Conservation (phyloP, 2,113 vertebrate genomes). For the Candoia aspera region DNA sequence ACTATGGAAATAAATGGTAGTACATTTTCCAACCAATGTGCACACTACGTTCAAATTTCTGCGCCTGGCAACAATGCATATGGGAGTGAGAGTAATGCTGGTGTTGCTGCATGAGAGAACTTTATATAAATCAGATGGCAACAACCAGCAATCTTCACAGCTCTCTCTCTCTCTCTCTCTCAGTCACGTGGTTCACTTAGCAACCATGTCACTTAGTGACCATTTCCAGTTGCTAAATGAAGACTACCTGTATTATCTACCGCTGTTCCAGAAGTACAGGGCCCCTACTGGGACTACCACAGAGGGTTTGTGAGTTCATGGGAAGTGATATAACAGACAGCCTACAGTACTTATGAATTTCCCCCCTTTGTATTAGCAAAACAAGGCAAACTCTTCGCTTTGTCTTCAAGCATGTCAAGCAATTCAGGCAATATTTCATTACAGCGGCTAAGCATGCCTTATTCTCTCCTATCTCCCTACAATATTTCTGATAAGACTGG, state of each 20-base stretch:
- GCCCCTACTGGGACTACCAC: neutral
- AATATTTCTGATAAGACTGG: neutral
- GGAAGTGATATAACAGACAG: neutral
- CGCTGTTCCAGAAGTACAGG: neutral
- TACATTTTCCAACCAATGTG: too few species aligned
- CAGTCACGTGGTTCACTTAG: too few species aligned
- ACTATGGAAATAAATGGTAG: too few species aligned
- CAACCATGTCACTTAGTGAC: too few species aligned
- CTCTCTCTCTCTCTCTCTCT: neutral
- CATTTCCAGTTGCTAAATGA: neutral
- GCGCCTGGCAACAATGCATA: too few species aligned
- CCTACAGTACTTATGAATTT: neutral
- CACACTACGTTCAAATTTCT: too few species aligned
- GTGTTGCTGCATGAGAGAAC: too few species aligned
- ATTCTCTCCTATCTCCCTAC: neutral
- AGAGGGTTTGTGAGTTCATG: neutral
- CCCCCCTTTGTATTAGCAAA: neutral
- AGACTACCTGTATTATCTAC: neutral
- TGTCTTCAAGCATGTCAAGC: neutral
- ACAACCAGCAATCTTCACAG: too few species aligned
- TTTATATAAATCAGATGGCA: too few species aligned
- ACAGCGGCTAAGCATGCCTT: neutral
- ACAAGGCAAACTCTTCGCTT: neutral
- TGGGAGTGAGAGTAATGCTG: too few species aligned
- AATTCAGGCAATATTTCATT: neutral